Conservation (phyloP, 2,113 vertebrate genomes). For the cat (Felis catus) region F.catus_Fca126_mat1.0 CM031411.1:113736001-113736500, state of each 20-base stretch:
- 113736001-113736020: background rate
- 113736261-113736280: background rate
- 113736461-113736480: background rate
- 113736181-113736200: background rate
- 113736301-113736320: background rate
- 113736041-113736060: background rate
- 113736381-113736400: background rate
- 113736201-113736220: background rate
- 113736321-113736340: background rate
- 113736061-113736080: background rate
- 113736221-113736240: background rate
- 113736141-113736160: background rate
- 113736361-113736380: background rate
- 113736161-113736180: background rate
- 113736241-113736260: background rate
- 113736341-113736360: background rate
- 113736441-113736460: background rate
- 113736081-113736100: background rate
- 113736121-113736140: background rate
- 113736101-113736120: background rate
- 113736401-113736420: background rate
- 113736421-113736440: background rate
- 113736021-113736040: background rate
- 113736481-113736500: background rate
- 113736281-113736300: background rate